phyloP scores from a whole-genome alignment of 2,888 invertebrate species.

The Ethmia dodecea region DNA sequence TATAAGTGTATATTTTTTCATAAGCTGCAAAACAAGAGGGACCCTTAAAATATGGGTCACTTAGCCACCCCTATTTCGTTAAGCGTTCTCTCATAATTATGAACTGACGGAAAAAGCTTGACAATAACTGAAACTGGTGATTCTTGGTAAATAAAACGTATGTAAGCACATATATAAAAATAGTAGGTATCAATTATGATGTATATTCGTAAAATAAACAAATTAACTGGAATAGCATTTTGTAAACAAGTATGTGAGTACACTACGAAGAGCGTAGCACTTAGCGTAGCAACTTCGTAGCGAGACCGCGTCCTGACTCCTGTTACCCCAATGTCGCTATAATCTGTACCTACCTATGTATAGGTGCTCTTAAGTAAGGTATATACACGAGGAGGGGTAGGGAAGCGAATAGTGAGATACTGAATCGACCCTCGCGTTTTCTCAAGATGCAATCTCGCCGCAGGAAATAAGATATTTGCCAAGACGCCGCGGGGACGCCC shows the following conservation, averaged over 20 bases:
- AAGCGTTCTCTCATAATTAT: too few species aligned
- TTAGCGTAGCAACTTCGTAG: constrained; percentile 28
- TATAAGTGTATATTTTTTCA: too few species aligned
- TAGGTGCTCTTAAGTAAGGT: too few species aligned
- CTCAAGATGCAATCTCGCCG: constrained; percentile 78
- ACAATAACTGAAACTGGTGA: too few species aligned
- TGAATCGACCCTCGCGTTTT: constrained; percentile 72
- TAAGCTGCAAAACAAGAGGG: too few species aligned
- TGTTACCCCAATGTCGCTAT: constrained; percentile 8
- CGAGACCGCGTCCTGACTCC: constrained; percentile 6
- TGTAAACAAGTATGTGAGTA: too few species aligned
- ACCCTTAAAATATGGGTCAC: too few species aligned
- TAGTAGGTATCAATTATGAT: too few species aligned
- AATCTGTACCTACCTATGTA: constrained; percentile 12
- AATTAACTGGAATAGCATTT: not conserved
- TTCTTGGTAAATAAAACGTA: too few species aligned
- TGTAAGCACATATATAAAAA: too few species aligned
- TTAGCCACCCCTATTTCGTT: too few species aligned
- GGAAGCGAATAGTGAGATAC: constrained; percentile 65
- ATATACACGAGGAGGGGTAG: constrained; percentile 33
- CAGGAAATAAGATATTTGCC: constrained; percentile 79
- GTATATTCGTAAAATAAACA: constrained; percentile 9
- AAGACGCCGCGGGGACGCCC: constrained; percentile 76
- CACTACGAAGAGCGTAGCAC: constrained; percentile 26
- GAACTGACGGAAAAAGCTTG: too few species aligned